phyloP scores from a whole-genome alignment of 2,888 invertebrate genomes.

The Seira ritae region DNA sequence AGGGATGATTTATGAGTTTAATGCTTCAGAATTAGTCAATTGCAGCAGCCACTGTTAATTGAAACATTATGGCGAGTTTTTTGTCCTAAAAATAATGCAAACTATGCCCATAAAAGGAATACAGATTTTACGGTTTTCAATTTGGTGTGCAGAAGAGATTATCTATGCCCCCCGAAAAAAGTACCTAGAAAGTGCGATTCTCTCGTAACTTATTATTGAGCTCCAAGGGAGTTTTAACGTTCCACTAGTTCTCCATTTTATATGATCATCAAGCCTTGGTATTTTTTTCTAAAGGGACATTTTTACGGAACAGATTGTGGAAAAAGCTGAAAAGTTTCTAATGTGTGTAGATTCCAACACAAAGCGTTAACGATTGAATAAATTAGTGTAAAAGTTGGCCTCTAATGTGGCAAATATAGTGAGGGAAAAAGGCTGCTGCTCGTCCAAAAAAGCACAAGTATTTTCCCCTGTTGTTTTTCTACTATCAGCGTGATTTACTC shows the following conservation, averaged over 20 bases:
- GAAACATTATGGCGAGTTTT: conserved; percentile 56
- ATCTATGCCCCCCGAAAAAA: background rate
- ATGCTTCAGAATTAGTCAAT: conserved; percentile 67
- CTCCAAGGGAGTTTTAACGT: conserved; percentile 39
- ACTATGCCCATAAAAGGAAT: background rate
- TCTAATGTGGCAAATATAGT: background rate
- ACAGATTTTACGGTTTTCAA: background rate
- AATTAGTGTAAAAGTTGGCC: conserved; percentile 61
- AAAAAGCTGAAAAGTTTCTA: conserved; percentile 46
- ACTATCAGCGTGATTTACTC: background rate
- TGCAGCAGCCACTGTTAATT: conserved; percentile 64
- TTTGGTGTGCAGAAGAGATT: background rate
- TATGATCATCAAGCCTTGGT: conserved; percentile 20
- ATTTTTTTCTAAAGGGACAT: conserved; percentile 38
- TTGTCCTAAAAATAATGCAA: background rate
- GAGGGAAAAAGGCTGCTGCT: background rate
- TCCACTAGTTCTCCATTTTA: conserved; percentile 24
- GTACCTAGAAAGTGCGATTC: background rate
- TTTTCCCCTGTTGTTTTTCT: conserved; percentile 8
- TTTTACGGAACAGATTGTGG: conserved; percentile 39
- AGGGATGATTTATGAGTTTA: conserved; percentile 67
- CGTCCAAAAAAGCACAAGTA: background rate
- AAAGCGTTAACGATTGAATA: conserved; percentile 60
- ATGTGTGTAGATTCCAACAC: background rate
- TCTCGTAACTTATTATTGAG: conserved; percentile 16